These are phyloP conservation scores for Diaperis boleti DNA, from an alignment of 2,888 invertebrate species.

Conservation along the genomic window DNA sequence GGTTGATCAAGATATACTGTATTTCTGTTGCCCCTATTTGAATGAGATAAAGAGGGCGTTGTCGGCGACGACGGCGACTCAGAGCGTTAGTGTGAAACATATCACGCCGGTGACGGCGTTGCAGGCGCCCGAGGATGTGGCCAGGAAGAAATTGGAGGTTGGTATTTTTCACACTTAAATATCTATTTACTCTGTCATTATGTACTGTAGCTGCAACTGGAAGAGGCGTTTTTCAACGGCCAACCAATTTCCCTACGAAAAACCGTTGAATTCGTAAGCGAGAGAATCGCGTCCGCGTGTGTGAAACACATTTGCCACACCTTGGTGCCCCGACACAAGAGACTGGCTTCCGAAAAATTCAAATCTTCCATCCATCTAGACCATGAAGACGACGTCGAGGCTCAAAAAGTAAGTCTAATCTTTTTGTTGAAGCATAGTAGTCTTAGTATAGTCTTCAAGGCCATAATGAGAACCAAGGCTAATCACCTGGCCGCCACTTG, in stretches of 20 bases:
- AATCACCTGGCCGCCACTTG: conserved; percentile 42
- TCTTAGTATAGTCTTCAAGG: too few species aligned
- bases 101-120: conserved; percentile 77
- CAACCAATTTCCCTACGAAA: conserved; percentile 83
- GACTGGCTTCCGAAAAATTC: conserved; percentile 57
- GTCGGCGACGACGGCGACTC: conserved; percentile 39
- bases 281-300: conserved; percentile 82
- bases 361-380: conserved; percentile 40
- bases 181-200: conserved; percentile 36
- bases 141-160: conserved; percentile 73
- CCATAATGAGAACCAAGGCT: conserved; percentile 41
- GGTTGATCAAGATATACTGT: conserved; percentile 73
- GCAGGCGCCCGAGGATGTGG: conserved; percentile 67
- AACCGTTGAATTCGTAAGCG: conserved; percentile 85
- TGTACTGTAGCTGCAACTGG: conserved; percentile 77
- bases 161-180: not conserved
- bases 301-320: conserved; percentile 73
- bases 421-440: too few species aligned
- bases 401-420: conserved; percentile 37
- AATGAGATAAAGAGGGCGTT: conserved; percentile 70
- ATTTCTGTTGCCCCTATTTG: conserved; percentile 77
- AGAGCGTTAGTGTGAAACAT: conserved; percentile 70
- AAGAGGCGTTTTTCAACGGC: conserved; percentile 85
- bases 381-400: conserved; percentile 14
- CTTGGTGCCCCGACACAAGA: conserved; percentile 65